phyloP scores from a whole-genome alignment of 1,140 invertebrate species.

The Drosophila ogumai region DNA sequence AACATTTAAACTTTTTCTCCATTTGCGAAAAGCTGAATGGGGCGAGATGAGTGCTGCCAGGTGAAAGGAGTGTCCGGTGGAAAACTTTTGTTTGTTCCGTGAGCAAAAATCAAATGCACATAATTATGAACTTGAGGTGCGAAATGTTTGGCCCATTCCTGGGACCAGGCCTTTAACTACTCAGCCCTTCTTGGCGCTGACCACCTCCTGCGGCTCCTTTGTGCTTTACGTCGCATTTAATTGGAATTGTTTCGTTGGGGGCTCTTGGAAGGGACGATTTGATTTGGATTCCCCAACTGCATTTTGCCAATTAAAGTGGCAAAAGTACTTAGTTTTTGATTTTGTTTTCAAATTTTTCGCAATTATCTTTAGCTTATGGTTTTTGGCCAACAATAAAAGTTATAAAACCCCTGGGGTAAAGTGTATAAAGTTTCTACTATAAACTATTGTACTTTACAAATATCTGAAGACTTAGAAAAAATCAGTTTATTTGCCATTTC shows the following conservation, averaged over 20 bases:
- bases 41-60: constrained; percentile 48
- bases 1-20: constrained; percentile 64
- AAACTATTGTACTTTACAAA: not conserved
- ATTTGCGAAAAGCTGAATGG: constrained; percentile 30
- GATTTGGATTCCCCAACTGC: constrained; percentile 33
- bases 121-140: constrained; percentile 74
- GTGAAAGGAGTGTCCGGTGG: constrained; percentile 51
- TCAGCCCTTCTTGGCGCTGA: not conserved
- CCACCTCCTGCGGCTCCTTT: constrained; percentile 35
- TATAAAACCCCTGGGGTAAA: not conserved
- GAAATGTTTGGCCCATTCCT: constrained; percentile 21
- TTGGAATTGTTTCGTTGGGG: constrained; percentile 51
- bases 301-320: constrained; percentile 50
- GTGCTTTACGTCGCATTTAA: constrained; percentile 38
- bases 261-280: constrained; percentile 17
- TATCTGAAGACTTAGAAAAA: not conserved
- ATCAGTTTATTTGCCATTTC: not conserved
- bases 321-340: constrained; percentile 41
- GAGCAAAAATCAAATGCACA: constrained; percentile 53
- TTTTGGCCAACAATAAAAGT: constrained; percentile 3
- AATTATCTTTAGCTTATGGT: constrained; percentile 41
- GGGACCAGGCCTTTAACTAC: too few species aligned
- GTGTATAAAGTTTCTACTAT: not conserved
- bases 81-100: constrained; percentile 63
- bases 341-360: constrained; percentile 35